These are phyloP conservation scores for Drosophila willistoni DNA, from an alignment of 1,140 invertebrate genomes.

Conservation along the genomic window DNA sequence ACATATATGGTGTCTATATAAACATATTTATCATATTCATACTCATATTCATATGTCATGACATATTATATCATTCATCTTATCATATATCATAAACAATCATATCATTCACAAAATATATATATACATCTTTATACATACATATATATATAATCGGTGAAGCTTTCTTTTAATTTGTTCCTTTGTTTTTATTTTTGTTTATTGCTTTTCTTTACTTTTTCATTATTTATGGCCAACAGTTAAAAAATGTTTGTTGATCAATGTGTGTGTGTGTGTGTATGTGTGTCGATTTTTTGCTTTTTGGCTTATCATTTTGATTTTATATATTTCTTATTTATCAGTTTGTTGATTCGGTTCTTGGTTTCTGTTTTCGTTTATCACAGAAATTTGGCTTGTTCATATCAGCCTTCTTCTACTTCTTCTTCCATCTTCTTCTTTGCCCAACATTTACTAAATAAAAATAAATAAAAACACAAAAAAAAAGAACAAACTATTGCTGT, in stretches of 20 bases:
- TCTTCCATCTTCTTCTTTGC: neutral
- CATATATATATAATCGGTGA: slow-evolving; percentile 9
- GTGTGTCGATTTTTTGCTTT: neutral
- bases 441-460: neutral
- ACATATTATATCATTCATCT: neutral
- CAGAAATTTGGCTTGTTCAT: neutral
- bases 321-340: neutral
- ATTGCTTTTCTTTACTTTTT: no score
- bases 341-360: neutral
- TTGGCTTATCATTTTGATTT: neutral
- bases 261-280: neutral
- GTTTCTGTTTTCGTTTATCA: neutral
- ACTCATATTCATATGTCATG: slow-evolving; percentile 25
- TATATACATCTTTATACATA: neutral
- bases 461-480: neutral
- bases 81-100: neutral
- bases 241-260: neutral
- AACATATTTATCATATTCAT: slow-evolving; percentile 22
- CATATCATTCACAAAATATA: neutral
- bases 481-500: neutral
- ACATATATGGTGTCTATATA: slow-evolving; percentile 3
- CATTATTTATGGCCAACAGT: no score
- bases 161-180: neutral
- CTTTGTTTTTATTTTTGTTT: neutral
- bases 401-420: neutral